phyloP scores from a whole-genome alignment of 2,888 invertebrate genomes.

The Petrolisthes cinctipes region DNA sequence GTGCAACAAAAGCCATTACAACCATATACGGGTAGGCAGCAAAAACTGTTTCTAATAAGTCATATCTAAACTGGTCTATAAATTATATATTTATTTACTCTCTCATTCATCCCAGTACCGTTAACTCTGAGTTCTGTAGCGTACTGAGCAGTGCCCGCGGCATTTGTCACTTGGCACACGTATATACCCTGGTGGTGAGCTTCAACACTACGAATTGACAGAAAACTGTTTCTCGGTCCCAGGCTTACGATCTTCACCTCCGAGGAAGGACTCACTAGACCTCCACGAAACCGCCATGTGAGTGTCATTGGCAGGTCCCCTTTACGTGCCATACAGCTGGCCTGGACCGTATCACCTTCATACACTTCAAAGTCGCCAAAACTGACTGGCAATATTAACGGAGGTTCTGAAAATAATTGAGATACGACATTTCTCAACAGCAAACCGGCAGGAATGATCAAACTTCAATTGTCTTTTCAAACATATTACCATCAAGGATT shows the following conservation, averaged over 20 bases:
- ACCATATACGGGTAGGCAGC: constrained; percentile 6
- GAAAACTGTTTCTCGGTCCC: constrained; percentile 46
- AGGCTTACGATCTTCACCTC: constrained; percentile 47
- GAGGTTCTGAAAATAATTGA: constrained; percentile 64
- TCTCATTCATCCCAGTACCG: constrained; percentile 49
- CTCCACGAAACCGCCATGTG: constrained; percentile 73
- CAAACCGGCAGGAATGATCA: not conserved
- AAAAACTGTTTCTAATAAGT: not conserved
- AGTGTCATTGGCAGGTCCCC: constrained; percentile 69
- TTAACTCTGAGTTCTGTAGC: constrained; percentile 58
- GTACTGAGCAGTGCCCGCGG: constrained; percentile 71
- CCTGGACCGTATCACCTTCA: constrained; percentile 66
- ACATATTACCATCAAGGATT: not conserved
- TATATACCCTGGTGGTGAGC: constrained; percentile 70
- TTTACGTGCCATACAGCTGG: constrained; percentile 68
- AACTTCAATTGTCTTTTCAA: not conserved
- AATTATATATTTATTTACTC: not conserved
- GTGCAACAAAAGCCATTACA: constrained; percentile 7
- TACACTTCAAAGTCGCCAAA: constrained; percentile 63
- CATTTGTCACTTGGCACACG: constrained; percentile 78
- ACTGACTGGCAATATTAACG: constrained; percentile 62
- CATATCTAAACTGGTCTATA: constrained; percentile 14
- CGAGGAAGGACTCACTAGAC: constrained; percentile 68
- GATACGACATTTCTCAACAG: not conserved
- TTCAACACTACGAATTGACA: constrained; percentile 46